Conservation (phyloP, 1,140 invertebrate species). For the Meloidogyne floridensis region DNA sequence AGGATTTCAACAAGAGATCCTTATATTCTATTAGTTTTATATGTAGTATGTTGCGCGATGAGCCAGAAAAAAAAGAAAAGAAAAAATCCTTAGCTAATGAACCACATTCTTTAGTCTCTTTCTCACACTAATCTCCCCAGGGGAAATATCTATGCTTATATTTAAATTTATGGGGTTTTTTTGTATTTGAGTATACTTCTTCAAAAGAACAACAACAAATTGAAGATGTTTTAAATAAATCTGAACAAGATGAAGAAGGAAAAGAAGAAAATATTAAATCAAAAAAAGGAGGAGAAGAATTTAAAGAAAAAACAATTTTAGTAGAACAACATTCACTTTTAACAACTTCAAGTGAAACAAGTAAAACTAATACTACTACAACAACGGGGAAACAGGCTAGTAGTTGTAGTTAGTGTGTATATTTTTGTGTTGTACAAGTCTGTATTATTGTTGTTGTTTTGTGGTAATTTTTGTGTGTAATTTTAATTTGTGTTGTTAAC, state of each 20-base stretch:
- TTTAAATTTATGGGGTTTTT: no score
- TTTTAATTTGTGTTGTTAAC: background rate
- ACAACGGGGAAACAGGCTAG: conserved; percentile 2
- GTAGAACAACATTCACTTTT: background rate
- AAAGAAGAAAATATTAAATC: no score
- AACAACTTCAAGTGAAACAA: background rate
- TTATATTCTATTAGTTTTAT: no score
- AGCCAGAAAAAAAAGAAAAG: no score
- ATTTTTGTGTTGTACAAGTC: background rate
- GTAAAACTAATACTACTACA: background rate
- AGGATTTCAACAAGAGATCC: no score
- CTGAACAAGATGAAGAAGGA: background rate
- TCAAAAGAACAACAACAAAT: background rate
- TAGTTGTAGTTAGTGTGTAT: background rate
- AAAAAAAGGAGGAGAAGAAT: background rate
- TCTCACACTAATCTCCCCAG: no score
- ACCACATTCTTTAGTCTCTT: no score
- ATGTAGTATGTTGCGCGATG: no score
- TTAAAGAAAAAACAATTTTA: background rate
- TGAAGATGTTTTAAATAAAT: background rate
- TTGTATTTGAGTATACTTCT: background rate
- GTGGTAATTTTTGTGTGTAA: background rate
- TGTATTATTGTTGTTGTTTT: background rate
- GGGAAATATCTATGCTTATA: no score
- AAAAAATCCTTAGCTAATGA: no score